These are phyloP conservation scores for Agonopterix subpropinquella DNA, from an alignment of 2,888 invertebrate species.

Conservation along the genomic window DNA sequence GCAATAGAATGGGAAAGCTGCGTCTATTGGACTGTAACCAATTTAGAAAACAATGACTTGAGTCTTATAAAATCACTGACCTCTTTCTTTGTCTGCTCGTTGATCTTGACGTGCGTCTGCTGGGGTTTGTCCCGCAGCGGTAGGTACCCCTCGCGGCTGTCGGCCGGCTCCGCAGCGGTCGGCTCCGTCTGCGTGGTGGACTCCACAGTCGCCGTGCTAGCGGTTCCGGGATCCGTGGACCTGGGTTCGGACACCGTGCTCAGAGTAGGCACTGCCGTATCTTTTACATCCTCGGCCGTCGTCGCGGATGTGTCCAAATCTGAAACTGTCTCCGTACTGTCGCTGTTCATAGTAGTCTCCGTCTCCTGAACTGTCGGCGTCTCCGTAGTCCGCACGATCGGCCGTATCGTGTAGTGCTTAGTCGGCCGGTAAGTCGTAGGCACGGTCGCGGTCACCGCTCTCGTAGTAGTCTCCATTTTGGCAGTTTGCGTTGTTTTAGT, in stretches of 20 bases:
- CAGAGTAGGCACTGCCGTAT: conserved; percentile 38
- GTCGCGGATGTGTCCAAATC: conserved; percentile 49
- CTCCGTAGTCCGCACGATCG: conserved; percentile 51
- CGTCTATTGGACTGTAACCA: conserved; percentile 62
- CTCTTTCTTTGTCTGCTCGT: conserved; percentile 74
- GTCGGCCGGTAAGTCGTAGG: conserved; percentile 59
- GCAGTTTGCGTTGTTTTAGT: conserved; percentile 29
- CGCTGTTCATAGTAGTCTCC: conserved; percentile 65
- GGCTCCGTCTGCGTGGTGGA: conserved; percentile 49
- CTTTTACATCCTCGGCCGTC: conserved; percentile 45
- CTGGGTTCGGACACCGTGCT: conserved; percentile 50
- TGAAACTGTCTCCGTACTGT: conserved; percentile 69
- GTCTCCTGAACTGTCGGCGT: conserved; percentile 58
- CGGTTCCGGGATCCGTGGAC: conserved; percentile 49
- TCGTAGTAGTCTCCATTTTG: conserved; percentile 21
- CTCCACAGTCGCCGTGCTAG: conserved; percentile 51
- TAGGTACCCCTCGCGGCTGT: conserved; percentile 68
- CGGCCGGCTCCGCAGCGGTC: conserved; percentile 50
- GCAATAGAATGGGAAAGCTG: conserved; percentile 43
- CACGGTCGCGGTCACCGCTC: conserved; percentile 36
- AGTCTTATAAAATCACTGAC: conserved; percentile 61
- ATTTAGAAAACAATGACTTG: conserved; percentile 43
- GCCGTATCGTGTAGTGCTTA: conserved; percentile 73
- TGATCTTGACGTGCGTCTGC: conserved; percentile 69
- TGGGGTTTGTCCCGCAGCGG: conserved; percentile 67